Evolutionary conservation across 1,140 invertebrate genomes (phyloP), one percentile per base, ranked within the genome.

Genomic region (Cataglyphis hispanica): DNA sequence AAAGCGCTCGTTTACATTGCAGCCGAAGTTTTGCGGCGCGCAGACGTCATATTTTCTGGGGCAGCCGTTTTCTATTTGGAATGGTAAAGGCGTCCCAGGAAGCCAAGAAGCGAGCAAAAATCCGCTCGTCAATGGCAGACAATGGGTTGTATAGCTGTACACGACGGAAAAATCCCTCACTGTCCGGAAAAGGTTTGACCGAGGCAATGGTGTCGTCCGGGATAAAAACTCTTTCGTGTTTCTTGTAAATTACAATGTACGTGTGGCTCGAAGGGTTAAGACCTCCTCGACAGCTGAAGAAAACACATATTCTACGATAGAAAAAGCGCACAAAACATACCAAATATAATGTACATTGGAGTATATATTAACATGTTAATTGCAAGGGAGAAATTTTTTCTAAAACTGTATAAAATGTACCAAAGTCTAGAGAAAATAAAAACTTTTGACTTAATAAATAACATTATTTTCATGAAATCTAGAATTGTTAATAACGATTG

Each of bases 61-160:
- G 53, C 53, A 72, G 7, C n/a, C 50, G 40, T 83, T 72, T 66
- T 81, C 78, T 72, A 81, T 81, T 83, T 74, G 78, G 67, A 74
- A 74, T 74, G 78, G 67, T 83, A 83, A 83, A 83, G 78, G 78
- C 78, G 78, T 74, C 37, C 78, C 67, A 83, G 56, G 74, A 83
- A 83, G 67, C 67, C 78, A 74, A 83, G 78, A 74, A 74, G 78
- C 78, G 78, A 74, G 78, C 78, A 83, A 83, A 83, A 83, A 83
- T 83, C 53, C 37, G 78, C 53, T 83, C 78, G 78, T 83, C 78
- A 83, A 83, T 83, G 67, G 78, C 78, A 83, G 78, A 83, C 78
- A 83, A 83, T 83, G 78, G 78, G 27, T 74, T 74, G 78, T 83
- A n/a, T n/a, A 60, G 78, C 78, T 83, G 78, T 74, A 74, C 67